Base-by-base conservation (phyloP, 2,113 vertebrate species). In the Oncorhynchus mykiss region DNA sequence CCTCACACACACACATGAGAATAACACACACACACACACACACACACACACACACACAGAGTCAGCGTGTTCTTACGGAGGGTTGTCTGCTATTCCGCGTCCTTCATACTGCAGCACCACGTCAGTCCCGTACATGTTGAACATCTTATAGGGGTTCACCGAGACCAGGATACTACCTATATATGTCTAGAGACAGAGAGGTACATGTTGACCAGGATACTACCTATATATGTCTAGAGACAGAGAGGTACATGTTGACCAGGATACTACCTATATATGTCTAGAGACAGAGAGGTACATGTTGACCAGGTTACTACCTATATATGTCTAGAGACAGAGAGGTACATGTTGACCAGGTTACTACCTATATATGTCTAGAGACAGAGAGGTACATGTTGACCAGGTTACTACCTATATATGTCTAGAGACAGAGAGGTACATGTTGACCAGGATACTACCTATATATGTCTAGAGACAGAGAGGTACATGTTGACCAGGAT, bases 81-180 rank as follows among this genome's bases (percentile, higher is more conserved):
- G 96, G 51, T 98, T 99, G 84, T 99, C 96, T 14, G 92, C 92
- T 80, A 98, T 88, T 16, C 95, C 93, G 69, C 90, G 94, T 20
- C 96, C 96, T 0, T 93, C 95, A 0, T 99, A 98, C 85, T 95
- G 95, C 73, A 93, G 93, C 86, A 98, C 96, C 85, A 95, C 90
- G 81, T 99, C 97, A 0, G 93, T 97, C 67, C 97, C 97, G 0
- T 99, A 99, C 83, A 98, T 96, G 84, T 97, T 94, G 67, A 93
- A 94, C 93, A 99, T 91, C 81, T 89, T 95, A 84, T 99, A 99
- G 0, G 98, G 97, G 78, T 99, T 99, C 85, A 99, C 85, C 0
- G 97, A 96, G 70, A 99, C 88, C 39, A 99, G 93, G 91, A 99
- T 99, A 88, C 95, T 97, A 84, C 98, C 97, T 0, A 99, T 27